phyloP scores from a whole-genome alignment of 2,797 vertebrate genomes.

The Trachops cirrhosus region DNA sequence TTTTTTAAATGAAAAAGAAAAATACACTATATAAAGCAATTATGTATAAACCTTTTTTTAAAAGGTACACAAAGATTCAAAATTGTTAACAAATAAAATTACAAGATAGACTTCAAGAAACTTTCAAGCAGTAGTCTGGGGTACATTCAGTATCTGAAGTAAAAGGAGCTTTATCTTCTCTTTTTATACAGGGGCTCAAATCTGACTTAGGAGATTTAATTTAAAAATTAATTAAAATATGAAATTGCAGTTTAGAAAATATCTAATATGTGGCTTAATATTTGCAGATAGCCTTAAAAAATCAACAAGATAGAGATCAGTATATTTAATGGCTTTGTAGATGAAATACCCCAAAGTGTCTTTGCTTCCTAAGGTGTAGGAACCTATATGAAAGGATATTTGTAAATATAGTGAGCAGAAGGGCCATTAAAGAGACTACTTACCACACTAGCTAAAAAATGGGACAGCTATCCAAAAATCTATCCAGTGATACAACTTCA shows the following conservation, averaged over 20 bases:
- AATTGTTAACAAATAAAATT: neutral
- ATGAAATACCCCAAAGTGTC: neutral
- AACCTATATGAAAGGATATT: neutral
- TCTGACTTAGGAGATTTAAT: neutral
- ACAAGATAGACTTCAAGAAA: neutral
- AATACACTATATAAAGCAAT: neutral
- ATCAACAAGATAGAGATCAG: neutral
- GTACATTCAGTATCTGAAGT: neutral
- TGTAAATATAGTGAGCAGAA: neutral
- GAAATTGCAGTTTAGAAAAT: neutral
- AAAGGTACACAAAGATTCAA: neutral
- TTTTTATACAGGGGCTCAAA: neutral
- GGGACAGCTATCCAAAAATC: neutral
- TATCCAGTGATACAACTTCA: neutral
- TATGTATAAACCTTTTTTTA: neutral
- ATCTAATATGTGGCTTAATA: neutral
- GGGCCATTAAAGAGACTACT: neutral
- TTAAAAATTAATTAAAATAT: neutral
- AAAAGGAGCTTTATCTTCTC: neutral
- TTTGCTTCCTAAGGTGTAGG: neutral
- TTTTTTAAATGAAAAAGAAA: neutral
- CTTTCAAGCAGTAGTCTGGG: neutral
- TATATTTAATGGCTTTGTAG: neutral
- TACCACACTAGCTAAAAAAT: neutral
- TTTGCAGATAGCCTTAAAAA: neutral